Percentiles rank a stretch among this genome's conserved stretches.
Conservation (phyloP, 2,888 invertebrate species). For the Caradrina clavipalpis region DNA sequence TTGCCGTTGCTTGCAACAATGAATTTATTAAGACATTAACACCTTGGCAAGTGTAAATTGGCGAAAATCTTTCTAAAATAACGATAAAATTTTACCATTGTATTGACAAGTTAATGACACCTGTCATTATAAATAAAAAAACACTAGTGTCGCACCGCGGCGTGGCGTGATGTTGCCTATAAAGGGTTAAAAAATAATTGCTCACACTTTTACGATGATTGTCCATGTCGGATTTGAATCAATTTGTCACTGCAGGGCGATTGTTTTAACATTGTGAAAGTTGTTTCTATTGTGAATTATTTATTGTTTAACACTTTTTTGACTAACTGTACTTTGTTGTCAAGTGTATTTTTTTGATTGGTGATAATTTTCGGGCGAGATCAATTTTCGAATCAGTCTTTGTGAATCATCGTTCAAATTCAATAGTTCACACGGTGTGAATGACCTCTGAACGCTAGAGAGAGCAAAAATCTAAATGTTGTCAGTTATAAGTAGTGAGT, state of each 20-base stretch:
- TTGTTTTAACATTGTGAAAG: slow-evolving; percentile 59
- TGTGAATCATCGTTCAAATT: slow-evolving; percentile 17
- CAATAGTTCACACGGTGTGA: slow-evolving; percentile 47
- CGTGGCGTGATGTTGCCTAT: slow-evolving; percentile 37
- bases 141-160: slow-evolving; percentile 28
- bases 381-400: slow-evolving; percentile 34
- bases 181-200: slow-evolving; percentile 51
- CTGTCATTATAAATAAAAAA: slow-evolving; percentile 33
- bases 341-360: slow-evolving; percentile 36
- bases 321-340: slow-evolving; percentile 56
- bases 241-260: slow-evolving; percentile 71
- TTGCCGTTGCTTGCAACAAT: slow-evolving; percentile 17
- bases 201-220: slow-evolving; percentile 50
- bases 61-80: slow-evolving; percentile 36
- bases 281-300: slow-evolving; percentile 46
- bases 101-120: slow-evolving; percentile 39
- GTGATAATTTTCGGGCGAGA: slow-evolving; percentile 47
- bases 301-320: slow-evolving; percentile 42
- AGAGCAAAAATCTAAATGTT: slow-evolving; percentile 48
- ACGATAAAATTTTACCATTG: slow-evolving; percentile 30
- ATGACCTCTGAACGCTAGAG: slow-evolving; percentile 45
- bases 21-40: slow-evolving; percentile 32
- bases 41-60: slow-evolving; percentile 33
- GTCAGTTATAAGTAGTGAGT: slow-evolving; percentile 36
- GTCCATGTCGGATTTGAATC: slow-evolving; percentile 65